These are phyloP conservation scores for Sterrhoptilus dennistouni DNA, from an alignment of 2,113 vertebrate species.

Conservation along the genomic window DNA sequence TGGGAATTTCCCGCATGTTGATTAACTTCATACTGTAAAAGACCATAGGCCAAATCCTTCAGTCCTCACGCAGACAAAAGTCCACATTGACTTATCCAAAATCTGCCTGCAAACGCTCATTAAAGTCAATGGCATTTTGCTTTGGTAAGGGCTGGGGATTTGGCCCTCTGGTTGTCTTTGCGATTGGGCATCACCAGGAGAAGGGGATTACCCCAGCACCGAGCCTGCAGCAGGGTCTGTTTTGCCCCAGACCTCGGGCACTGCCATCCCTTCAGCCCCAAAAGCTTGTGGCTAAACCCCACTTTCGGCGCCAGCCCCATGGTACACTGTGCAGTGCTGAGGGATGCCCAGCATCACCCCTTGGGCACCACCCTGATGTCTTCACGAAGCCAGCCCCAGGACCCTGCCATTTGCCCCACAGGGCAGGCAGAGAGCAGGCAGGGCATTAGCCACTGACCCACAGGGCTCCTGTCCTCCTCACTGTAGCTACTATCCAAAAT, in stretches of 20 bases:
- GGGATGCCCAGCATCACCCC: neutral
- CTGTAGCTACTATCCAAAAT: neutral
- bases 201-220: neutral
- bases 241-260: neutral
- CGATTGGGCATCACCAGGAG: neutral
- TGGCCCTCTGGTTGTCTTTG: neutral
- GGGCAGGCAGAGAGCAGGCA: neutral
- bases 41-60: constrained; percentile 33
- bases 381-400: fast-evolving
- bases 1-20: constrained; percentile 56
- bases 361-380: neutral
- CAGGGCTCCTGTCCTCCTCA: neutral
- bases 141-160: neutral
- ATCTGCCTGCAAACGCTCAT: constrained; percentile 34
- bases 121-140: constrained; percentile 31
- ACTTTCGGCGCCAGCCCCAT: fast-evolving
- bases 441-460: neutral
- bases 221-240: neutral
- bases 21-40: constrained; percentile 53
- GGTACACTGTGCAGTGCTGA: fast-evolving
- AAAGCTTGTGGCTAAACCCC: neutral
- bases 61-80: constrained; percentile 9
- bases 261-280: neutral
- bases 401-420: fast-evolving
- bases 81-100: constrained; percentile 14